Base-by-base conservation (phyloP, 64 coral and sea anemone species). In the Porites australiensis region DNA sequence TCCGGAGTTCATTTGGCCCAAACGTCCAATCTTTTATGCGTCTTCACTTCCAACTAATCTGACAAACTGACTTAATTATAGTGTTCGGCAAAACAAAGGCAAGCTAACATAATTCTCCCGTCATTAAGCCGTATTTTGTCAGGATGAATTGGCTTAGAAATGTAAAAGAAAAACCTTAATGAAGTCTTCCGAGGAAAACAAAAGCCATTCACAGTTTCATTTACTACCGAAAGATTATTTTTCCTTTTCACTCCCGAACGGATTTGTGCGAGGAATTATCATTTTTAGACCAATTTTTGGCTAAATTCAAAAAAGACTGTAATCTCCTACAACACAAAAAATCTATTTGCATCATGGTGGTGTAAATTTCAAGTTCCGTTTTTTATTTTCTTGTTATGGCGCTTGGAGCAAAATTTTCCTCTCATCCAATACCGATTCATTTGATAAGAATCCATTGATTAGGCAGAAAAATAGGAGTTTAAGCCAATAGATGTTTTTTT, bases 91-190 rank as follows among this genome's bases (percentile, higher is more conserved):
- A 45, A 16, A 94, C 92, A 94, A 94, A 83, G 21, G 4, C 4
- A 13, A 63, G 57, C 92, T 50, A 94, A 83, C 58, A 68, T 67
- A 73, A 75, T 89, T 94, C 92, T 89, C 27, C 74, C 79, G 55
- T 94, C 87, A 84, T 94, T 89, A 94, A 69, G 68, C 55, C 57
- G 55, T 77, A 94, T 94, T 94, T 94, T 94, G 77, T 82, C 63
- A 12, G 50, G 77, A 83, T 89, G 92, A 94, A 94, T 94, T 81
- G 86, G 45, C 13, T 75, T 76, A 82, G 44, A 61, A 23, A 82
- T 64, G 55, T 75, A 16, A 94, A 89, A 94, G 92, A 94, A 88
- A 89, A 37, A 44, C 44, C 6, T 74, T 94, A 94, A 94, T 94
- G 92, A 94, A 73, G 77, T 67, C 82, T 82, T 94, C 92, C 58